A percentile compares a stretch with the other conserved stretches of the same genome.
phyloP scores from a whole-genome alignment of 2,113 vertebrate genomes.

The Oenanthe oenanthe region DNA sequence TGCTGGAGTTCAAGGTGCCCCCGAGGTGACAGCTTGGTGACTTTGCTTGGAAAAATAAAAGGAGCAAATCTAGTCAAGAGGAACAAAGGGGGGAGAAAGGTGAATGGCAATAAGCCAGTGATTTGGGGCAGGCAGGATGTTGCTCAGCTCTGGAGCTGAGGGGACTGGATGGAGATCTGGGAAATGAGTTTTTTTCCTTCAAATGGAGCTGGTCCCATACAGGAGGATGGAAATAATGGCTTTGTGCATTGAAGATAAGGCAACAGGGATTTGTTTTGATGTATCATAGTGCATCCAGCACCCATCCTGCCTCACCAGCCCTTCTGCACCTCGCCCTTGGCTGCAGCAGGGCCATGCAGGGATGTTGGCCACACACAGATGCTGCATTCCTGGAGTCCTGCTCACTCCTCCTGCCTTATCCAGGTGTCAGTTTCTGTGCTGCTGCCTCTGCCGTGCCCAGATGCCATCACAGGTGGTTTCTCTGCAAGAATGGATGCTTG shows the following conservation, averaged over 20 bases:
- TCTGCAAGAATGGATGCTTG: not conserved
- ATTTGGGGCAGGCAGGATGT: not conserved
- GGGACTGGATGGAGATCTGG: not conserved
- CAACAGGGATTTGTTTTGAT: not conserved
- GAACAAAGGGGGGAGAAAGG: accelerated
- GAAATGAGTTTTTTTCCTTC: not conserved
- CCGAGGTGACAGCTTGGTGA: slow-evolving; percentile 1
- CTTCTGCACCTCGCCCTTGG: not conserved
- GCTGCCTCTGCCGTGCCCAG: not conserved
- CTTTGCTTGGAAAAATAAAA: not conserved
- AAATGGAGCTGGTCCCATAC: accelerated
- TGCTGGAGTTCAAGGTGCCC: slow-evolving; percentile 54
- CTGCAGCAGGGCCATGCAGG: accelerated
- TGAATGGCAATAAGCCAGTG: not conserved
- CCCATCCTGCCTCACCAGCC: not conserved
- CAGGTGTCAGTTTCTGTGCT: not conserved
- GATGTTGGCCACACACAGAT: not conserved
- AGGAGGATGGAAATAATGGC: not conserved
- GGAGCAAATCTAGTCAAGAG: not conserved
- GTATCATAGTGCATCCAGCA: not conserved
- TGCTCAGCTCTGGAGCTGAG: not conserved
- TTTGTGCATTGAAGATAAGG: no score
- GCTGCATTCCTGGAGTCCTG: accelerated
- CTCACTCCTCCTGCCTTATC: not conserved
- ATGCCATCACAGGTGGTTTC: not conserved